Percentiles rank a stretch among this genome's conserved stretches.
Conservation (phyloP, 2,113 vertebrate species). For the Perca flavescens region DNA sequence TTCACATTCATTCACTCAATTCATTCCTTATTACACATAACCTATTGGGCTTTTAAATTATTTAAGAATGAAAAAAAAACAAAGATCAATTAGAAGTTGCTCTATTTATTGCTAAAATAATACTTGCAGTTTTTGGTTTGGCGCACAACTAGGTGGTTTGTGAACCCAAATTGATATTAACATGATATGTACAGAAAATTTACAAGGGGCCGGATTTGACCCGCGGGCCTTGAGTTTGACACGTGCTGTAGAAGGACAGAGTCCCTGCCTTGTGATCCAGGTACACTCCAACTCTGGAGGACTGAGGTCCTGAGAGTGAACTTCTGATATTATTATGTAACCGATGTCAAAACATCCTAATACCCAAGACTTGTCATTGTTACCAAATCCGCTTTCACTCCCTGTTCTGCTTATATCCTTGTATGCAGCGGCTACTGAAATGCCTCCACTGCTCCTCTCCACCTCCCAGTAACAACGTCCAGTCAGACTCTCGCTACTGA, state of each 20-base stretch:
- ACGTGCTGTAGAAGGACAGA: neutral
- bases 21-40: too few relatives aligned
- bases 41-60: too few relatives aligned
- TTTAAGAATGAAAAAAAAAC: too few relatives aligned
- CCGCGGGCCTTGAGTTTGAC: too few relatives aligned
- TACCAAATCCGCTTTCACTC: neutral
- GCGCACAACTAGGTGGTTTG: too few relatives aligned
- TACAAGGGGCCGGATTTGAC: too few relatives aligned
- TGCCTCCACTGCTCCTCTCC: neutral
- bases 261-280: conserved; percentile 16
- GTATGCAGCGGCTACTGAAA: neutral
- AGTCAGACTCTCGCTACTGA: neutral
- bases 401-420: neutral
- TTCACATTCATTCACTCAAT: too few relatives aligned
- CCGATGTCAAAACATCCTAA: conserved; percentile 12
- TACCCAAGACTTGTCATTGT: conserved; percentile 1
- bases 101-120: too few relatives aligned
- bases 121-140: too few relatives aligned
- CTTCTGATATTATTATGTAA: conserved; percentile 9
- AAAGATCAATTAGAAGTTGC: too few relatives aligned
- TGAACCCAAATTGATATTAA: too few relatives aligned
- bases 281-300: conserved; percentile 13
- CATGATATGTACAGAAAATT: too few relatives aligned
- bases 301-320: neutral
- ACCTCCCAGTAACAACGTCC: neutral